A percentile compares a stretch with the other conserved stretches of the same genome.
phyloP scores from a whole-genome alignment of 2,888 invertebrate genomes.

The Hybos culiciformis region DNA sequence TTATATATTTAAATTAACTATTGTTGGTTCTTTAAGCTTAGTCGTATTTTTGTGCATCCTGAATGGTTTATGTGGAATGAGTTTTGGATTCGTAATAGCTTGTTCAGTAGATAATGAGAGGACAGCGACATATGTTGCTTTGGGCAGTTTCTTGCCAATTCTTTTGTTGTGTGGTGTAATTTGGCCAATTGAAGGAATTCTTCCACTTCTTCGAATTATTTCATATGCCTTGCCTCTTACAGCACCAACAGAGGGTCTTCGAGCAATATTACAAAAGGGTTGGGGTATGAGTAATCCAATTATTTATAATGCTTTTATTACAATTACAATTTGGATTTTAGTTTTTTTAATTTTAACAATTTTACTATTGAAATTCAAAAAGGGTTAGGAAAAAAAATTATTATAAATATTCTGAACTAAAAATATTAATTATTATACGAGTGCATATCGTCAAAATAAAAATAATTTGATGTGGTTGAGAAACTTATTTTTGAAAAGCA shows the following conservation, averaged over 20 bases:
- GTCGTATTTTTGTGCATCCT: conserved; percentile 62
- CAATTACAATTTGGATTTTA: conserved; percentile 64
- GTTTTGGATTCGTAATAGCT: conserved; percentile 74
- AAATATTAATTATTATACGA: too few relatives aligned
- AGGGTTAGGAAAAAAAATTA: conserved; percentile 60
- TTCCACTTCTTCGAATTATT: conserved; percentile 52
- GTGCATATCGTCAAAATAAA: too few relatives aligned
- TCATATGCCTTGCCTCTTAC: conserved; percentile 72
- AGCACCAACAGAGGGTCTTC: conserved; percentile 72
- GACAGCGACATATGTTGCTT: conserved; percentile 70
- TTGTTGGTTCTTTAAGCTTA: conserved; percentile 59
- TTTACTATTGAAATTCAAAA: conserved; percentile 67
- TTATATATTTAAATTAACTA: conserved; percentile 60
- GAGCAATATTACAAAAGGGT: conserved; percentile 72
- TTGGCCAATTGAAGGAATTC: conserved; percentile 93
- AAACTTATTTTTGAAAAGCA: too few relatives aligned
- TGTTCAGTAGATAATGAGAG: conserved; percentile 68
- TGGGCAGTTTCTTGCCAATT: conserved; percentile 76
- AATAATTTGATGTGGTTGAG: too few relatives aligned
- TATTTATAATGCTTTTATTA: conserved; percentile 71
- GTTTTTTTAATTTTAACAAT: conserved; percentile 61
- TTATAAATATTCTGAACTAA: too few relatives aligned
- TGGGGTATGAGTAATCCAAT: conserved; percentile 57
- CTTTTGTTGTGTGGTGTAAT: conserved; percentile 80
- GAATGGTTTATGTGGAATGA: conserved; percentile 87